Evolutionary conservation across 2,888 invertebrate genomes (phyloP).

Genomic region (Gryllus longicercus): DNA sequence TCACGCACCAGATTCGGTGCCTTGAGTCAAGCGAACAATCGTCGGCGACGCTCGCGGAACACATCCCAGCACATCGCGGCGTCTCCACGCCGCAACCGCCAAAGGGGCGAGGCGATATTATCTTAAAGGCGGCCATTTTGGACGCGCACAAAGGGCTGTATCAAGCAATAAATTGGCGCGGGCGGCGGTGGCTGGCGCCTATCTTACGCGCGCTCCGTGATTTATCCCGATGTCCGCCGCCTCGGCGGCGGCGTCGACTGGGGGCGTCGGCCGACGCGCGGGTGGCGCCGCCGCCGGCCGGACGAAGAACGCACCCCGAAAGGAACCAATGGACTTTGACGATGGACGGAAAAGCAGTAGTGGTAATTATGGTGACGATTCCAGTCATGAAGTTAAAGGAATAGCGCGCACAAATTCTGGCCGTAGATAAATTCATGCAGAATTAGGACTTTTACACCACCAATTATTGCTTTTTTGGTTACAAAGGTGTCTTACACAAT

Average conservation of each 20-base stretch:
- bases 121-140: not conserved
- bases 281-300: not conserved
- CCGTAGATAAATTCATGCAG: no score
- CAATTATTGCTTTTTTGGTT: no score
- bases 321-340: no score
- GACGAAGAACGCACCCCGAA: not conserved
- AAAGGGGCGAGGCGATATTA: not conserved
- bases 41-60: no score
- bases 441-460: no score
- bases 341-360: no score
- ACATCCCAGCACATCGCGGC: not conserved
- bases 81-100: not conserved
- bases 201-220: not conserved
- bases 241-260: not conserved
- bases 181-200: not conserved
- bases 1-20: no score
- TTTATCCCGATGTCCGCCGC: conserved; percentile 1
- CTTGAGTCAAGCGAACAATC: no score
- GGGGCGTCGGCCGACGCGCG: not conserved
- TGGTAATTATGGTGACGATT: no score
- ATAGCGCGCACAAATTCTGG: no score
- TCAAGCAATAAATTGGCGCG: conserved; percentile 5
- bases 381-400: no score
- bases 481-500: no score
- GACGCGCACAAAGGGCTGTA: not conserved